Percentiles rank a stretch among this genome's conserved stretches.
phyloP scores from a whole-genome alignment of 1,140 invertebrate species.

The Neoseiulus cucumeris region DNA sequence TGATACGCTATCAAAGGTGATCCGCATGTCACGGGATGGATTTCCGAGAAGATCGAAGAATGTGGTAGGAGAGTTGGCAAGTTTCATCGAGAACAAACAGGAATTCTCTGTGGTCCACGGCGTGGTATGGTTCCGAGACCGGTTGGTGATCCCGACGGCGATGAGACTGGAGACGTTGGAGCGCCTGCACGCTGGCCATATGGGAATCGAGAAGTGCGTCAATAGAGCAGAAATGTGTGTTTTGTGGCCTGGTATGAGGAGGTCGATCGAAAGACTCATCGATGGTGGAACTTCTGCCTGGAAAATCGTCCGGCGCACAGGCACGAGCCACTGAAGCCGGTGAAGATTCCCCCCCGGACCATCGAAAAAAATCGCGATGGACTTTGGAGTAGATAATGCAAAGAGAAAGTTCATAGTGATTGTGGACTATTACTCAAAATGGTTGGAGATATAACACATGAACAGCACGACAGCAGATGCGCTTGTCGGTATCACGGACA shows the following conservation, averaged over 20 bases:
- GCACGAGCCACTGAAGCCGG: constrained; percentile 12
- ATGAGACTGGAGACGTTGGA: neutral
- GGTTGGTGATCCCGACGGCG: no score
- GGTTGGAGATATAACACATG: constrained; percentile 17
- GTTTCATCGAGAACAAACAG: neutral
- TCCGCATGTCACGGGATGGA: neutral
- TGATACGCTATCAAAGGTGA: neutral
- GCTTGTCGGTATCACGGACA: constrained; percentile 15
- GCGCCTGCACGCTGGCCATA: neutral
- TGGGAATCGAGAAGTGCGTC: constrained; percentile 6
- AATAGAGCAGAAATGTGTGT: neutral
- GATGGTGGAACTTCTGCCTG: no score
- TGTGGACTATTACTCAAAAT: constrained; percentile 21
- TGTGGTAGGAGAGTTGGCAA: neutral
- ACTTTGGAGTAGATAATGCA: constrained; percentile 10
- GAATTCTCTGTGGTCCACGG: no score
- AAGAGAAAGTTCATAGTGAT: constrained; percentile 16
- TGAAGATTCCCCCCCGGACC: constrained; percentile 12
- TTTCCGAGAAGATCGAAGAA: neutral
- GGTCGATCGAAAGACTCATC: constrained; percentile 9
- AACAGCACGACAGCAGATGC: constrained; percentile 12
- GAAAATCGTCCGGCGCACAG: neutral
- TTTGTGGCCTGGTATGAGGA: neutral
- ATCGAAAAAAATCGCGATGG: constrained; percentile 2
- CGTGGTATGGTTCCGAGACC: no score